Evolutionary conservation across 2,797 vertebrate species (phyloP).

Genomic region (Otolemur crassicaudatus): DNA sequence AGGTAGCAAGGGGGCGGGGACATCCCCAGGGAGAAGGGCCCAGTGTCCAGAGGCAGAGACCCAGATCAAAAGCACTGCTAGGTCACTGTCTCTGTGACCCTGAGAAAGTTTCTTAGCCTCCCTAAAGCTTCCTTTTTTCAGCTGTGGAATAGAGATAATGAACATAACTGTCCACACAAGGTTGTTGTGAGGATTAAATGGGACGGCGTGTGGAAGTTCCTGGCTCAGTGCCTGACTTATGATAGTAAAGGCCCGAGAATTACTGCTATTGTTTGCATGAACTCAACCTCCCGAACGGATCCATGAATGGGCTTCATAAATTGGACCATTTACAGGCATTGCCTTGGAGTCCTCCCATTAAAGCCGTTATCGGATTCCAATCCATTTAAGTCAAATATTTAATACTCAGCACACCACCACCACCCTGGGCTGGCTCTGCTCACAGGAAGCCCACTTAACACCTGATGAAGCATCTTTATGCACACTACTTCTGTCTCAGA

Average conservation of each 20-base stretch:
- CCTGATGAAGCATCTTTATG: not conserved
- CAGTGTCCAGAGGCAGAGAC: not conserved
- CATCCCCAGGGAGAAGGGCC: not conserved
- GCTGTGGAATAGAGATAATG: not conserved
- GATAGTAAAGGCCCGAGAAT: not conserved
- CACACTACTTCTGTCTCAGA: not conserved
- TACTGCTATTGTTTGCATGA: not conserved
- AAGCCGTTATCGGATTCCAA: conserved; percentile 36
- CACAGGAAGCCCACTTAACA: not conserved
- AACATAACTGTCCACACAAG: not conserved
- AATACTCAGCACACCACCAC: not conserved
- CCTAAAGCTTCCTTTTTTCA: not conserved
- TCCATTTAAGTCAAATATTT: conserved; percentile 67
- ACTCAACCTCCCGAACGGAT: not conserved
- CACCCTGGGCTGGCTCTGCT: not conserved
- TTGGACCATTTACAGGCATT: not conserved
- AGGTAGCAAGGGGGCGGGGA: accelerated
- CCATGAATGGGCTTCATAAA: not conserved
- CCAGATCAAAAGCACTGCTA: not conserved
- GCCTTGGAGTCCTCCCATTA: conserved; percentile 36
- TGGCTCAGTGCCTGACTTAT: not conserved
- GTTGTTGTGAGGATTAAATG: not conserved
- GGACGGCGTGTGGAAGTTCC: not conserved
- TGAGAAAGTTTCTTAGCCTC: not conserved
- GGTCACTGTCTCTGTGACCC: not conserved